Conservation (phyloP, 2,113 vertebrate species). For the Phodopus roborovskii region DNA sequence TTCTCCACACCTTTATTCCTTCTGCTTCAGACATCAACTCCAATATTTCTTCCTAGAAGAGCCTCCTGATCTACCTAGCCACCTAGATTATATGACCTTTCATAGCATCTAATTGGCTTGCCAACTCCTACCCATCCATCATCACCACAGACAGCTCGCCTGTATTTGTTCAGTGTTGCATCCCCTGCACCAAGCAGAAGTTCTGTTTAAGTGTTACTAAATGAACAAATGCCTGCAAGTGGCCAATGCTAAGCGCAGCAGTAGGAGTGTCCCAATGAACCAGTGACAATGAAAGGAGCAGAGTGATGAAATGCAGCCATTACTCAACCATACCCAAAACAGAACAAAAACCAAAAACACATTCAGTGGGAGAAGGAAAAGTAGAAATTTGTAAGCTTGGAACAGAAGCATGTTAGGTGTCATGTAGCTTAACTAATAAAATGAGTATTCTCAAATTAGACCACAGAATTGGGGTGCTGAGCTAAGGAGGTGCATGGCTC, state of each 20-base stretch:
- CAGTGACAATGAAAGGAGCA: background rate
- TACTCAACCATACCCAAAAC: background rate
- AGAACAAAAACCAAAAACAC: background rate
- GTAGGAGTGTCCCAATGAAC: background rate
- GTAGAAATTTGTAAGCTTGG: background rate
- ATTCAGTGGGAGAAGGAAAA: background rate
- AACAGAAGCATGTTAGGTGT: background rate
- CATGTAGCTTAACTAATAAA: background rate
- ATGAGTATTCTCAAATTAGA: conserved; percentile 39
- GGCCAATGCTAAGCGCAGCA: background rate
- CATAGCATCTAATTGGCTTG: background rate
- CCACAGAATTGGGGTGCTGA: background rate
- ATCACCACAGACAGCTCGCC: background rate
- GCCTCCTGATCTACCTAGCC: background rate
- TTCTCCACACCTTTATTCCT: background rate
- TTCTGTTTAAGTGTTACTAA: background rate
- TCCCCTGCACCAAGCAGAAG: background rate
- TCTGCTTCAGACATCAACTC: background rate
- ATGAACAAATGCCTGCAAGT: background rate
- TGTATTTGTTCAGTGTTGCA: background rate
- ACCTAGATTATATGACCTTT: background rate
- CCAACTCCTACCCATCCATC: background rate
- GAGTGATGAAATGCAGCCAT: background rate
- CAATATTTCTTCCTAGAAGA: background rate
- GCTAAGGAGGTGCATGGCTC: background rate